These are phyloP conservation scores for Enteromius radiatus DNA, from an alignment of 2,797 vertebrate genomes.

Conservation along the genomic window DNA sequence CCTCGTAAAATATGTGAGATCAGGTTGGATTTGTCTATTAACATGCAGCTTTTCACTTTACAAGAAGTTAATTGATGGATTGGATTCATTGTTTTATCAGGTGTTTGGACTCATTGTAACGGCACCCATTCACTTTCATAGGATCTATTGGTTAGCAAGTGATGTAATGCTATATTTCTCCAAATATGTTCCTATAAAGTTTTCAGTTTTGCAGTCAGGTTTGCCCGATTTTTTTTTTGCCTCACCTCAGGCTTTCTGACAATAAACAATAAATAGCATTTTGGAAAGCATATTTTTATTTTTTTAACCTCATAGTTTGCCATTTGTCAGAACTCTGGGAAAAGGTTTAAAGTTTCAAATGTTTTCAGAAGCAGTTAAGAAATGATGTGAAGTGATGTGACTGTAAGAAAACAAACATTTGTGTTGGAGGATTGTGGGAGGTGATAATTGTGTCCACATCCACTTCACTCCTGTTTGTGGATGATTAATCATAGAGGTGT, in stretches of 20 bases:
- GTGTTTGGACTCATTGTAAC: neutral
- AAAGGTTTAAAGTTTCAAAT: neutral
- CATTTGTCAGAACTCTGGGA: neutral
- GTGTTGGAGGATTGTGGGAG: conserved; percentile 22
- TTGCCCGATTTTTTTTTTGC: too few relatives aligned
- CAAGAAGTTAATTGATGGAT: neutral
- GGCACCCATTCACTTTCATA: neutral
- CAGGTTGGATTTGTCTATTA: neutral
- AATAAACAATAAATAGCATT: too few relatives aligned
- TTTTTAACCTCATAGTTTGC: neutral
- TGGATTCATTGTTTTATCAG: neutral
- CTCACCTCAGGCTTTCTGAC: neutral
- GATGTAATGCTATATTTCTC: neutral
- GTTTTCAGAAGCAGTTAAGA: conserved; percentile 22
- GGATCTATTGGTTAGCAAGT: neutral
- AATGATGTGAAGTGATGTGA: conserved; percentile 3
- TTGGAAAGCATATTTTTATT: neutral
- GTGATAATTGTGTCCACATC: conserved; percentile 46
- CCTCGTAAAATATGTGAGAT: too few relatives aligned
- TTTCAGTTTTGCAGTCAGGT: neutral
- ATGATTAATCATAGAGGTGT: conserved; percentile 38
- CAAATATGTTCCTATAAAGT: neutral
- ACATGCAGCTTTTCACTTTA: neutral
- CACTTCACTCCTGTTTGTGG: conserved; percentile 45
- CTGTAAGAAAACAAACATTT: conserved; percentile 2